A percentile compares a stretch with the other conserved stretches of the same genome.
Conservation (phyloP, 2,888 invertebrate species). For the Yponomeuta cagnagella region DNA sequence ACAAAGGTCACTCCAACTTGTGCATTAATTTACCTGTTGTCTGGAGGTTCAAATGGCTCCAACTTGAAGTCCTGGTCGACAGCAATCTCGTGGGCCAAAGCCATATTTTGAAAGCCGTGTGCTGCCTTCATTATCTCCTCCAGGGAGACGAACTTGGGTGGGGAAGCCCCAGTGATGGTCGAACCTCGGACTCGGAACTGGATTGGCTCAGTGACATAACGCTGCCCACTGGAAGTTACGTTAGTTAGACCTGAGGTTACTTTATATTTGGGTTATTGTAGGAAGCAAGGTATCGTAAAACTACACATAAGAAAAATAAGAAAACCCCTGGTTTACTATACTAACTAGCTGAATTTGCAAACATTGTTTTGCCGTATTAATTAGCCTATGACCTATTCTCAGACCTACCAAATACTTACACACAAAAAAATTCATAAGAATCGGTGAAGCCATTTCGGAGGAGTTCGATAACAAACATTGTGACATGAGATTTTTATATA, state of each 20-base stretch:
- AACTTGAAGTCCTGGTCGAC: constrained; percentile 94
- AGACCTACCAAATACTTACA: no score
- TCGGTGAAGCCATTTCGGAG: no score
- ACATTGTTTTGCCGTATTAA: no score
- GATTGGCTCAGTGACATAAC: constrained; percentile 59
- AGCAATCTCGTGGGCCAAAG: constrained; percentile 96
- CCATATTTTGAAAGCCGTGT: constrained; percentile 93
- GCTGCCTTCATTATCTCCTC: constrained; percentile 94
- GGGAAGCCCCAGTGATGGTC: constrained; percentile 81
- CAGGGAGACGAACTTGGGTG: constrained; percentile 88
- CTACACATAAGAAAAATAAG: no score
- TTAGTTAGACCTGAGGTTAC: neutral
- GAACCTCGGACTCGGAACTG: constrained; percentile 77
- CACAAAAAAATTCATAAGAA: no score
- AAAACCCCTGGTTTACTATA: no score
- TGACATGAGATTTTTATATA: no score
- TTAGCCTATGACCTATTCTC: no score
- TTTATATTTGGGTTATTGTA: no score
- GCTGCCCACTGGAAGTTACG: constrained; percentile 30
- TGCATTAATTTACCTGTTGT: constrained; percentile 75
- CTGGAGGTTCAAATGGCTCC: constrained; percentile 86
- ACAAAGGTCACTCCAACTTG: no score
- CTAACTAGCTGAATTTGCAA: no score
- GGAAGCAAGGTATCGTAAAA: neutral
- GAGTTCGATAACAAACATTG: no score